Percentiles rank a stretch among this genome's conserved stretches.
These are phyloP conservation scores for Tachina grossa DNA, from an alignment of 2,888 invertebrate genomes.

Conservation along the genomic window DNA sequence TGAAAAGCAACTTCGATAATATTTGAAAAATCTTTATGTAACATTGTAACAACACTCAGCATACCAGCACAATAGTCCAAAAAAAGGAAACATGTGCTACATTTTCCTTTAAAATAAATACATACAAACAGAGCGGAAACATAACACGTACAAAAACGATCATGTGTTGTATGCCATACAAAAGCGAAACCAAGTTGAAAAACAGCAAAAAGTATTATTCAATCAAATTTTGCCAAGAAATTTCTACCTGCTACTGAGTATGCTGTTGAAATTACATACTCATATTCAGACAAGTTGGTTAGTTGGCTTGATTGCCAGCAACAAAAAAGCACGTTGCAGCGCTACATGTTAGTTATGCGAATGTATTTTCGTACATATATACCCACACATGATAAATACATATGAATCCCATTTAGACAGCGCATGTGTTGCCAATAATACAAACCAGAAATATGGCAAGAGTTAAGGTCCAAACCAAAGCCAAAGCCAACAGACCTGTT, in stretches of 20 bases:
- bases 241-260: constrained; percentile 55
- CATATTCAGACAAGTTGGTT: constrained; percentile 18
- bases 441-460: constrained; percentile 29
- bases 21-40: constrained; percentile 26
- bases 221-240: constrained; percentile 65
- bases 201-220: constrained; percentile 57
- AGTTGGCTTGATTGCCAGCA: constrained; percentile 52
- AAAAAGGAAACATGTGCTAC: constrained; percentile 59
- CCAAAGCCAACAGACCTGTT: constrained; percentile 46
- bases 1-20: constrained; percentile 29
- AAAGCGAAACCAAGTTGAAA: constrained; percentile 22
- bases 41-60: constrained; percentile 44
- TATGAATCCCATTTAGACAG: constrained; percentile 22
- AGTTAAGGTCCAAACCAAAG: constrained; percentile 62
- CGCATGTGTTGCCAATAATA: constrained; percentile 52
- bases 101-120: constrained; percentile 19
- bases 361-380: not conserved
- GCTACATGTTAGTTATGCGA: constrained; percentile 76
- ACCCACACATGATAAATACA: not conserved
- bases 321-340: constrained; percentile 78
- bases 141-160: constrained; percentile 69
- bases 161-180: constrained; percentile 45
- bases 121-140: constrained; percentile 57
- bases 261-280: constrained; percentile 8
- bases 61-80: not conserved